Conservation (phyloP, 2,113 vertebrate genomes). For the Colossoma macropomum region DNA sequence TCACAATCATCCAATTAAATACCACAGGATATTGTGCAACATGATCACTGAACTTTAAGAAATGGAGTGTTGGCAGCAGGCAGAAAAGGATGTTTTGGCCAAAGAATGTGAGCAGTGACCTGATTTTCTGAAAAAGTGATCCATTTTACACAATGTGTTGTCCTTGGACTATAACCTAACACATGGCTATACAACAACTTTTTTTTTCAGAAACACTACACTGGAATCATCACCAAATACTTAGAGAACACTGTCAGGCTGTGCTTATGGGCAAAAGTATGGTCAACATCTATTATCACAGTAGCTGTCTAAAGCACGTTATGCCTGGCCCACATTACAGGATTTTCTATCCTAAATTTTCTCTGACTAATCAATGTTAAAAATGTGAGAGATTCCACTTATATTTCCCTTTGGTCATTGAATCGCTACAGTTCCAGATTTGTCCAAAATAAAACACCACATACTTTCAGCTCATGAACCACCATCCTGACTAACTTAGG, state of each 20-base stretch:
- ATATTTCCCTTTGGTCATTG: too few species aligned
- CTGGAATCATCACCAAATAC: neutral
- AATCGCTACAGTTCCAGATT: too few species aligned
- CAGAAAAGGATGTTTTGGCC: neutral
- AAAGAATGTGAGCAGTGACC: constrained; percentile 11
- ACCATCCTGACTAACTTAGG: too few species aligned
- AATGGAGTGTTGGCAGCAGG: neutral
- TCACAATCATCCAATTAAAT: neutral
- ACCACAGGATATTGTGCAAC: neutral
- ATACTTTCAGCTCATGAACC: too few species aligned
- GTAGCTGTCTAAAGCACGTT: neutral
- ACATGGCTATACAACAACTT: constrained; percentile 17
- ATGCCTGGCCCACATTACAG: too few species aligned
- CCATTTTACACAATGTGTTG: constrained; percentile 51
- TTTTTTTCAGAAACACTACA: neutral
- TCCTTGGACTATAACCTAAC: constrained; percentile 37
- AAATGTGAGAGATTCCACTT: too few species aligned
- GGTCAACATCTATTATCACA: neutral
- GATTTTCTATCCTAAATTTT: too few species aligned
- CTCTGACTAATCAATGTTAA: too few species aligned
- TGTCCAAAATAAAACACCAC: too few species aligned
- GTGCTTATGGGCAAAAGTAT: neutral
- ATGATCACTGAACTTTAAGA: constrained; percentile 7
- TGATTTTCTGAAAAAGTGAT: constrained; percentile 39
- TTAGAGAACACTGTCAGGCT: neutral